These are phyloP conservation scores for Dicycla oo DNA, from an alignment of 2,888 invertebrate genomes.

Conservation along the genomic window DNA sequence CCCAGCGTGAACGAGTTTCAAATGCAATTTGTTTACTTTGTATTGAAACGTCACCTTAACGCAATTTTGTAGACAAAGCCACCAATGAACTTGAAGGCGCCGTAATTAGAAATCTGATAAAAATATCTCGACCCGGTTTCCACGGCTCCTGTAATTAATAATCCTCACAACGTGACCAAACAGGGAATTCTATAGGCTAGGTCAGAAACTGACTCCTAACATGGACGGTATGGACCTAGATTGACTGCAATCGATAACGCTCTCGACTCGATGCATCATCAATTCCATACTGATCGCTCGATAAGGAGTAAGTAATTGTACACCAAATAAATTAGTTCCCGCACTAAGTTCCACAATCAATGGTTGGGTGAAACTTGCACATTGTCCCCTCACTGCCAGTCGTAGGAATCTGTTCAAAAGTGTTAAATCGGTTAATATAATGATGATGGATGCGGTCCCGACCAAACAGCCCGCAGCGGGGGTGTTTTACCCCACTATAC, in stretches of 20 bases:
- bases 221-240: slow-evolving; percentile 75
- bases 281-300: slow-evolving; percentile 58
- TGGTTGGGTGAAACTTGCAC: slow-evolving; percentile 65
- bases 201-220: slow-evolving; percentile 76
- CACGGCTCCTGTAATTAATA: slow-evolving; percentile 80
- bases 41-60: slow-evolving; percentile 74
- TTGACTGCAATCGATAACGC: slow-evolving; percentile 71
- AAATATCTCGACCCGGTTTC: slow-evolving; percentile 78
- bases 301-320: slow-evolving; percentile 67
- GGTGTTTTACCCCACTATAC: slow-evolving; percentile 90
- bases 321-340: slow-evolving; percentile 65
- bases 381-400: slow-evolving; percentile 72
- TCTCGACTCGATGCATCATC: slow-evolving; percentile 73
- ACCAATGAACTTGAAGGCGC: slow-evolving; percentile 68
- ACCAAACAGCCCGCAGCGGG: slow-evolving; percentile 90
- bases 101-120: slow-evolving; percentile 77
- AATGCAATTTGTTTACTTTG: slow-evolving; percentile 72
- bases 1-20: slow-evolving; percentile 63
- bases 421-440: slow-evolving; percentile 91
- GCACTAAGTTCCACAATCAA: slow-evolving; percentile 46
- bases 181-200: slow-evolving; percentile 76
- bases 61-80: slow-evolving; percentile 64
- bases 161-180: slow-evolving; percentile 79
- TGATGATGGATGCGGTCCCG: slow-evolving; percentile 89
- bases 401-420: slow-evolving; percentile 89